A percentile compares a stretch with the other conserved stretches of the same genome.
These are phyloP conservation scores for Keiferia lycopersicella DNA, from an alignment of 2,888 invertebrate species.

Conservation along the genomic window DNA sequence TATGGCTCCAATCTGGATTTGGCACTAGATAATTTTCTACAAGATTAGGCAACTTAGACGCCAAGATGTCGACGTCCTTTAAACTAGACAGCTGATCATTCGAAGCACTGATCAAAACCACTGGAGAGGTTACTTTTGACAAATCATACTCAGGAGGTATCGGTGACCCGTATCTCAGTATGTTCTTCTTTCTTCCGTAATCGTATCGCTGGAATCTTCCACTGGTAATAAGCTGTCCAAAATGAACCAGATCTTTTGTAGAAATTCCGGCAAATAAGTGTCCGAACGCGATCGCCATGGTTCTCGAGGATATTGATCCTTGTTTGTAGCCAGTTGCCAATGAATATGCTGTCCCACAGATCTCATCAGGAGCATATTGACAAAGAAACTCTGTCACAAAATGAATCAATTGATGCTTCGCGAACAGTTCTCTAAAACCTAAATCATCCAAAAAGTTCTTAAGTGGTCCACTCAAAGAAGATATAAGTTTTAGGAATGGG, in stretches of 20 bases:
- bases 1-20: conserved; percentile 71
- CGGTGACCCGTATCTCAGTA: conserved; percentile 54
- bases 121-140: conserved; percentile 56
- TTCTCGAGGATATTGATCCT: conserved; percentile 74
- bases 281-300: conserved; percentile 75
- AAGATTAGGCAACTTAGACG: conserved; percentile 78
- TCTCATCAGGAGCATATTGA: conserved; percentile 58
- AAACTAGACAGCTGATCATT: conserved; percentile 84
- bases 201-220: conserved; percentile 63
- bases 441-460: conserved; percentile 56
- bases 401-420: conserved; percentile 72
- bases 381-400: conserved; percentile 58
- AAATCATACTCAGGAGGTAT: conserved; percentile 65
- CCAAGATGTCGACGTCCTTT: conserved; percentile 78
- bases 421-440: conserved; percentile 84
- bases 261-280: conserved; percentile 81
- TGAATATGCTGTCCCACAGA: conserved; percentile 82
- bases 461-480: conserved; percentile 41
- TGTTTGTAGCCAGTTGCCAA: conserved; percentile 80
- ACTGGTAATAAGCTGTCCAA: conserved; percentile 70
- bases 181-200: conserved; percentile 58
- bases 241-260: conserved; percentile 70
- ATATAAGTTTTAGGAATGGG: conserved; percentile 46
- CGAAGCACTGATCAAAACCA: conserved; percentile 58
- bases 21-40: conserved; percentile 82